Base-by-base conservation (phyloP, 2,113 vertebrate genomes). In the Sylvilagus bachmani region DNA sequence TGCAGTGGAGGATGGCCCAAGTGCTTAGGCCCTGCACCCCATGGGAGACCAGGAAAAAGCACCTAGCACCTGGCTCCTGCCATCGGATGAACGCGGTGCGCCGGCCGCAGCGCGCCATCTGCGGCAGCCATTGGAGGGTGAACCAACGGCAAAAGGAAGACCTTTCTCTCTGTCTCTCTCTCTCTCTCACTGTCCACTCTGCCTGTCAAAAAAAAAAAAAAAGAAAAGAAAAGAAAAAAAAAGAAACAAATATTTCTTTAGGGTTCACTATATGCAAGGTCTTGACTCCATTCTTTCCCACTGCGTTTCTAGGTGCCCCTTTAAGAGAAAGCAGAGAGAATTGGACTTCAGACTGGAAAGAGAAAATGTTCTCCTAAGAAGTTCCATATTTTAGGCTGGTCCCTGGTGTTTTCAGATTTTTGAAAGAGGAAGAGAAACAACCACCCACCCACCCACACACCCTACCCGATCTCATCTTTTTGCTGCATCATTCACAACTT, bases 361-460 rank as follows among this genome's bases (percentile, higher is more conserved):
- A 66, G 89, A 79, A 88, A 88, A 31, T 24, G 49, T 44, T 53
- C 25, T 85, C 25, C 58, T 25, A 69, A 80, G 53, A 75, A 77
- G 16, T 1, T 77, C 69, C 67, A 49, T 81, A 25, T 86, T 86
- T 61, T 49, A 78, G 74, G 16, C 44, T 79, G 13, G 1, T 36
- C 92, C 29, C 21, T 86, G 81, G 78, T 19, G 66, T 83, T 85
- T 94, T 77, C 61, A 84, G 25, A 11, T 87, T 78, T 70, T 77
- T 69, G n/a, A 29, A 61, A 94, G 89, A 92, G 38, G 27, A 85
- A 90, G 67, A 55, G 14, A 93, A 92, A 71, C 4, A 87, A 36
- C 14, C 17, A 29, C 31, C 19, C 16, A 73, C 31, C 36, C 24
- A 33, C 29, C 53, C 33, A 69, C 21, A 33, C 0, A 12, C 21